Percentiles rank a stretch among this genome's conserved stretches.
Conservation (phyloP, 2,888 invertebrate genomes). For the Drosophila eohydei region DNA sequence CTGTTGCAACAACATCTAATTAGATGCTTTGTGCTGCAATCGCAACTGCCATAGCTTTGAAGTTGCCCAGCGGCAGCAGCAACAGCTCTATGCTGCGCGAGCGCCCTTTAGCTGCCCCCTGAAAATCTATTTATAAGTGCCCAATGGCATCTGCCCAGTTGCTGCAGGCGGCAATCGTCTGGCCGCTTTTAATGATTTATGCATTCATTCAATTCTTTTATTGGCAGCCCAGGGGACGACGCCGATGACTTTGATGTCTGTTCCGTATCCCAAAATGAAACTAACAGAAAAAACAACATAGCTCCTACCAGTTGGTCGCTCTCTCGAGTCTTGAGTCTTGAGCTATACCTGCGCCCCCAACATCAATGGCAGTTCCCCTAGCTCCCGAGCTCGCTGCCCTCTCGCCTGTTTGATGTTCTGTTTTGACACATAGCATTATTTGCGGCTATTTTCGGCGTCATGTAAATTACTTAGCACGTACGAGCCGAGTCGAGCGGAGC, state of each 20-base stretch:
- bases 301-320: constrained; percentile 21
- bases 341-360: constrained; percentile 30
- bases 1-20: constrained; percentile 43
- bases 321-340: constrained; percentile 43
- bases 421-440: constrained; percentile 76
- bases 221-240: constrained; percentile 64
- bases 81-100: constrained; percentile 19
- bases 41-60: constrained; percentile 38
- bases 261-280: constrained; percentile 8
- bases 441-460: constrained; percentile 64
- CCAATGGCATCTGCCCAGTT: constrained; percentile 55
- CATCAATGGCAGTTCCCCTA: background rate
- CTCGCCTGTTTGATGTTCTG: constrained; percentile 73
- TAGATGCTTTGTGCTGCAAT: constrained; percentile 12
- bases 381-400: background rate
- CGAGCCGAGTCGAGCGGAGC: constrained; percentile 1
- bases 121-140: constrained; percentile 68
- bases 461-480: constrained; percentile 67
- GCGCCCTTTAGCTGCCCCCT: constrained; percentile 12
- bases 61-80: constrained; percentile 45
- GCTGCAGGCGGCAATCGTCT: constrained; percentile 55
- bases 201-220: constrained; percentile 72
- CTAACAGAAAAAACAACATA: constrained; percentile 10
- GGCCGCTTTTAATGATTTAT: constrained; percentile 71
- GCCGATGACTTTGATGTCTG: constrained; percentile 66